Evolutionary conservation across 2,113 vertebrate species (phyloP).

Genomic region (Phylloscopus trochilus): DNA sequence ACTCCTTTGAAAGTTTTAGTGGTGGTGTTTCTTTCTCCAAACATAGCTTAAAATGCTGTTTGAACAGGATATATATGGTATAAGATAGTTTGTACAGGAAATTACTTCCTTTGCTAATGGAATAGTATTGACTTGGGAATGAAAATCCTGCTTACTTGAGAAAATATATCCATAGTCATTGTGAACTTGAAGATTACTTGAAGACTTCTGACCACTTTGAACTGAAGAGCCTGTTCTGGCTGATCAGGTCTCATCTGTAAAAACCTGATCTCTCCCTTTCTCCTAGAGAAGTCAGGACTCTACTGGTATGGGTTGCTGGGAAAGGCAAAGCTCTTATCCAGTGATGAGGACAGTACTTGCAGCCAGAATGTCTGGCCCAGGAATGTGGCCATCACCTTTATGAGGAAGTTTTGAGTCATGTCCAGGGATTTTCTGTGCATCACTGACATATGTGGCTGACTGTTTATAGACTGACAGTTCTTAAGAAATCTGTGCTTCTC

Average conservation of each 20-base stretch:
- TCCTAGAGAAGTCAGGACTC: background rate
- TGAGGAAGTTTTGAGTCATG: background rate
- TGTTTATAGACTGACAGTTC: background rate
- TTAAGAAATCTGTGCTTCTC: background rate
- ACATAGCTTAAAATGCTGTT: background rate
- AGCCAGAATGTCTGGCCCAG: background rate
- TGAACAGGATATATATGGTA: background rate
- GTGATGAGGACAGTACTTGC: background rate
- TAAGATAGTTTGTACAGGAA: background rate
- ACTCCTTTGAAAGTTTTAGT: background rate
- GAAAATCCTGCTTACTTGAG: background rate
- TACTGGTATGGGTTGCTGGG: background rate
- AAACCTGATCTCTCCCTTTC: background rate
- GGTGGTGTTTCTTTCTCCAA: background rate
- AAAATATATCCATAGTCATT: background rate
- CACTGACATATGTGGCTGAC: background rate
- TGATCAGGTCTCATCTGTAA: background rate
- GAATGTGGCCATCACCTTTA: background rate
- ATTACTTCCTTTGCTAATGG: background rate
- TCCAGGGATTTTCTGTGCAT: background rate
- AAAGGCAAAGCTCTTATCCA: background rate
- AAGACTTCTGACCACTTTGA: background rate
- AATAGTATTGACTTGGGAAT: background rate
- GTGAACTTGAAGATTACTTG: background rate
- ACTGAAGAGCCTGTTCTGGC: background rate